These are phyloP conservation scores for Gastrophryne carolinensis DNA, from an alignment of 2,797 vertebrate species.

Conservation along the genomic window DNA sequence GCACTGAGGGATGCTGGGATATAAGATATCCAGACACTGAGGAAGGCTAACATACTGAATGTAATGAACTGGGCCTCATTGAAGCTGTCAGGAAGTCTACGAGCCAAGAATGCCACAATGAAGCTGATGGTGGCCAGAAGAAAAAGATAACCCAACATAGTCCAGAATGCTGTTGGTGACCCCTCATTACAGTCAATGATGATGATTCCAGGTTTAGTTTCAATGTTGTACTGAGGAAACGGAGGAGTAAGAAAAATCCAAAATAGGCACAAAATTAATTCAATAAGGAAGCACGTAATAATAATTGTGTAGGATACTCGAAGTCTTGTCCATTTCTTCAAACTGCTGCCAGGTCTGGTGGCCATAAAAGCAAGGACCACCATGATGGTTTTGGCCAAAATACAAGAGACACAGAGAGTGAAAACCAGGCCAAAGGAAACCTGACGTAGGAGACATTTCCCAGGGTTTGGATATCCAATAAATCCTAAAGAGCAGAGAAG, in stretches of 20 bases:
- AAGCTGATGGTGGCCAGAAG: slow-evolving; percentile 15
- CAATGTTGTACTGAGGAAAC: neutral
- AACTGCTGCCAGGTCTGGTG: neutral
- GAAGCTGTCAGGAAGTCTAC: slow-evolving; percentile 11
- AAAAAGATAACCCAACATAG: neutral
- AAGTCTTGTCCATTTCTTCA: neutral
- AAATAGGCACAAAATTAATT: neutral
- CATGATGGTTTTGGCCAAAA: slow-evolving; percentile 10
- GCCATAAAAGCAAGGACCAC: slow-evolving; percentile 19
- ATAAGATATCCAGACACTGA: slow-evolving; percentile 4
- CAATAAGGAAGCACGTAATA: neutral
- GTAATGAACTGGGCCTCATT: slow-evolving; percentile 14
- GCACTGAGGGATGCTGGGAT: slow-evolving; percentile 5
- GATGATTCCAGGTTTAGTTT: neutral
- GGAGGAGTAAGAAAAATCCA: neutral
- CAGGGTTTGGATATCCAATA: neutral
- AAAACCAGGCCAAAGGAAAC: neutral
- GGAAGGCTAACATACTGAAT: slow-evolving; percentile 16
- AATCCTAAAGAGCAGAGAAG: slow-evolving; percentile 4
- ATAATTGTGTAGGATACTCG: neutral
- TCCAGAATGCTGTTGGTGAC: slow-evolving; percentile 1
- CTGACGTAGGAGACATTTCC: neutral
- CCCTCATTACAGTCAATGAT: neutral
- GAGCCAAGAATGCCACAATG: neutral
- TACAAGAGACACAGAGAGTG: neutral